phyloP scores from a whole-genome alignment of 2,888 invertebrate genomes.

The Troides helena region DNA sequence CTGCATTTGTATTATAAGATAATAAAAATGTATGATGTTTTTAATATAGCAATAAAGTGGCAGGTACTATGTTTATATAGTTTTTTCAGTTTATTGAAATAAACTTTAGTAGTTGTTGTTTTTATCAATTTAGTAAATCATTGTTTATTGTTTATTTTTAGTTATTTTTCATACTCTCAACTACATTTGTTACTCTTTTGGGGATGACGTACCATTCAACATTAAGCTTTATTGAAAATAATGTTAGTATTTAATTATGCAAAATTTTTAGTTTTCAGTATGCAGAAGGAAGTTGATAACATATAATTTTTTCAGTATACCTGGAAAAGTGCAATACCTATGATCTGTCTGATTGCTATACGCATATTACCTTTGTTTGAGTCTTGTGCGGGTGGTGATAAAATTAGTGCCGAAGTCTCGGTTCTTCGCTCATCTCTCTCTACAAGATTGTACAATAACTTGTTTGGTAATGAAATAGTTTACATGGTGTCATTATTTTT shows the following conservation, averaged over 20 bases:
- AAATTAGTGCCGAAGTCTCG: constrained; percentile 30
- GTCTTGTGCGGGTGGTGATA: constrained; percentile 21
- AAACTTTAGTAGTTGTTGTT: background rate
- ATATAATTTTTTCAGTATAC: constrained; percentile 10
- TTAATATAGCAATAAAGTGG: constrained; percentile 36
- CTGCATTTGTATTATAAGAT: constrained; percentile 34
- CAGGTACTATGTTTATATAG: constrained; percentile 30
- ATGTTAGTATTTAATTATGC: constrained; percentile 41
- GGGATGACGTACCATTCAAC: constrained; percentile 45
- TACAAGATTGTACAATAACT: constrained; percentile 31
- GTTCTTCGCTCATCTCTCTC: constrained; percentile 30
- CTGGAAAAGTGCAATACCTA: background rate
- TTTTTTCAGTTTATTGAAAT: background rate
- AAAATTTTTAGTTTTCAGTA: background rate
- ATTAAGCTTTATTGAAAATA: constrained; percentile 42
- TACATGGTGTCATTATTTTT: background rate
- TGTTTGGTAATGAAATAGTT: constrained; percentile 29
- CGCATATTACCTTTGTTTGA: background rate
- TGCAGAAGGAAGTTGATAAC: background rate
- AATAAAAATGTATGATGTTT: constrained; percentile 32
- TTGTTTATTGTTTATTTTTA: constrained; percentile 40
- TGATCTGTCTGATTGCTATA: background rate
- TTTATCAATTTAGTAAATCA: background rate
- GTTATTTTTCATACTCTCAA: constrained; percentile 51
- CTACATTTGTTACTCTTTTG: constrained; percentile 48